These are phyloP conservation scores for Berghia stephanieae DNA, from an alignment of 1,140 invertebrate genomes.

Conservation along the genomic window DNA sequence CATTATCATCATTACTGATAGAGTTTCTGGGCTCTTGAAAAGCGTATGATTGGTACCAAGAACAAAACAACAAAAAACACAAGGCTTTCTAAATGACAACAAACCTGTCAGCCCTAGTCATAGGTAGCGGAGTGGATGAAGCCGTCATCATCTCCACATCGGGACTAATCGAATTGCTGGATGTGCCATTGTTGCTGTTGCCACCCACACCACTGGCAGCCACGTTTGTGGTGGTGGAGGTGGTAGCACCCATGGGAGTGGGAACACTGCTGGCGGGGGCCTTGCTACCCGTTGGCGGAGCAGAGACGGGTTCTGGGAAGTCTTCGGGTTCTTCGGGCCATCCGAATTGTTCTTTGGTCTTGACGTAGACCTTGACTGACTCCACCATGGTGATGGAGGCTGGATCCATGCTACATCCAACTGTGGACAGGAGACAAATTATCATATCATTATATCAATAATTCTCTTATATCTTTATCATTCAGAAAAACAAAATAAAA, in stretches of 20 bases:
- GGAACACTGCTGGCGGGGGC: no score
- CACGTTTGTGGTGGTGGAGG: slow-evolving; percentile 37
- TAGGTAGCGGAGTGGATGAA: slow-evolving; percentile 50
- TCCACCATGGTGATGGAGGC: slow-evolving; percentile 91
- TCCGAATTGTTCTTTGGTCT: slow-evolving; percentile 94
- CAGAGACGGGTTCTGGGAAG: slow-evolving; percentile 72
- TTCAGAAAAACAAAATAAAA: no score
- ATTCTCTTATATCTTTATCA: no score
- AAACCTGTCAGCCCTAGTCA: slow-evolving; percentile 65
- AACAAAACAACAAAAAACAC: no score
- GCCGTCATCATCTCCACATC: no score
- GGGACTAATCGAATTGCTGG: no score
- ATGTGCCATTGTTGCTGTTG: no score
- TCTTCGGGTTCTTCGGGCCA: slow-evolving; percentile 97
- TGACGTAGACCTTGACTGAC: slow-evolving; percentile 91
- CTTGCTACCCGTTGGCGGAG: no score
- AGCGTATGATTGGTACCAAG: no score
- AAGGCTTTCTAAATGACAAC: neutral
- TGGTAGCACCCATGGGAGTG: slow-evolving; percentile 37
- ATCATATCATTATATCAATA: neutral
- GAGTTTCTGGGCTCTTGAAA: no score
- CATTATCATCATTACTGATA: no score
- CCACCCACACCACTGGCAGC: slow-evolving; percentile 36
- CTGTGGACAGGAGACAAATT: slow-evolving; percentile 36
- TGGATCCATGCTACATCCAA: slow-evolving; percentile 87